phyloP scores from a whole-genome alignment of 92 coral and sea anemone species.

The Heliopora coerulea region DNA sequence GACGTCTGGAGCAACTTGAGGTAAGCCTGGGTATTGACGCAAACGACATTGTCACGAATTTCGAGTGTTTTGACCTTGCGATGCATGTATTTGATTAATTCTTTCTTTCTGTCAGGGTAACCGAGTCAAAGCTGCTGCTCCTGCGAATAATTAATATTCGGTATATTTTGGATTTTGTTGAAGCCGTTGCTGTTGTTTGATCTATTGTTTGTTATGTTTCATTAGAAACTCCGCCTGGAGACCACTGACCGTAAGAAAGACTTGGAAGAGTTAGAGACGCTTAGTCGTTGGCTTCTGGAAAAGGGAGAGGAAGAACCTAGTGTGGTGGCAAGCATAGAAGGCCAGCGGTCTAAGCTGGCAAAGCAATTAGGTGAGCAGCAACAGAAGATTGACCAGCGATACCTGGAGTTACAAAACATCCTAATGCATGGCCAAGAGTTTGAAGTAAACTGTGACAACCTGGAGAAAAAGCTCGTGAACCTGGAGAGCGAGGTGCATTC shows the following conservation, averaged over 20 bases:
- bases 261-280: slow-evolving; percentile 35
- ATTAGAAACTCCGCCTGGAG: slow-evolving; percentile 34
- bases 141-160: no score
- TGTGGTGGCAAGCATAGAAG: slow-evolving; percentile 78
- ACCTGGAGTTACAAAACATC: slow-evolving; percentile 82
- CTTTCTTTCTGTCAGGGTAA: no score
- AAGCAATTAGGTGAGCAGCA: slow-evolving; percentile 70
- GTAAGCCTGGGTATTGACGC: slow-evolving; percentile 46
- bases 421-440: slow-evolving; percentile 94
- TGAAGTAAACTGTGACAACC: slow-evolving; percentile 71
- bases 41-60: no score
- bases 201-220: background rate
- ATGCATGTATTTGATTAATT: no score
- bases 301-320: slow-evolving; percentile 85
- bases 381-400: slow-evolving; percentile 67
- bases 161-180: no score
- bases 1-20: slow-evolving; percentile 85
- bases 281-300: slow-evolving; percentile 76
- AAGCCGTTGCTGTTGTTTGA: no score
- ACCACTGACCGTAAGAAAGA: slow-evolving; percentile 37
- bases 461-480: slow-evolving; percentile 70
- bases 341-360: slow-evolving; percentile 83
- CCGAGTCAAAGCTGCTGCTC: no score
- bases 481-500: slow-evolving; percentile 69
- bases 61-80: no score